Conservation (phyloP, 1,140 invertebrate species). For the Zaprionus davidi region DNA sequence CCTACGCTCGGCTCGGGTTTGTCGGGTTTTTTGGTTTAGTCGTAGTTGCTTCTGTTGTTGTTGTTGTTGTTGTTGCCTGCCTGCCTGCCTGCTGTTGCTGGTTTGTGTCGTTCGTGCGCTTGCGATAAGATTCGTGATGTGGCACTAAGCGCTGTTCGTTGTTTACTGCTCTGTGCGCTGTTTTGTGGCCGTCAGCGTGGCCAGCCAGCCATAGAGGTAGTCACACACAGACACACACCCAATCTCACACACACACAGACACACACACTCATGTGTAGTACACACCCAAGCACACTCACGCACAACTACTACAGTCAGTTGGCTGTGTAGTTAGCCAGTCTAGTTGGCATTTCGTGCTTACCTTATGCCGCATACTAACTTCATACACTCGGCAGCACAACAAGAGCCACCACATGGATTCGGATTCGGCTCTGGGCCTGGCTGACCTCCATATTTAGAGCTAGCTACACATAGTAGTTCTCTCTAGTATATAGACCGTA, state of each 20-base stretch:
- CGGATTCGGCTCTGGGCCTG: conserved; percentile 20
- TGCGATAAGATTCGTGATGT: conserved; percentile 82
- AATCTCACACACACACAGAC: conserved; percentile 33
- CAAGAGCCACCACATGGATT: conserved; percentile 3
- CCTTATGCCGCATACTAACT: conserved; percentile 81
- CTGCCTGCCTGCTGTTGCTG: conserved; percentile 38
- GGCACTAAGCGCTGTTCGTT: conserved; percentile 80
- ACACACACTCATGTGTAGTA: conserved; percentile 15
- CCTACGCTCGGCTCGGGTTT: conserved; percentile 58
- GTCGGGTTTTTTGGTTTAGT: conserved; percentile 38
- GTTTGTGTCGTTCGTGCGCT: conserved; percentile 57
- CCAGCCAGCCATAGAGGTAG: conserved; percentile 77
- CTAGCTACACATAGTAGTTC: conserved; percentile 14
- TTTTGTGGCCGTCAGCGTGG: conserved; percentile 78
- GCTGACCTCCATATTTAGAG: conserved; percentile 48
- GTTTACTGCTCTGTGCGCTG: conserved; percentile 79
- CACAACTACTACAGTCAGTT: conserved; percentile 30
- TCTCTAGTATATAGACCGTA: conserved; percentile 29
- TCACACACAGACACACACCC: conserved; percentile 33
- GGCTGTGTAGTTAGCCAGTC: conserved; percentile 63
- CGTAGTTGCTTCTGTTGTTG: conserved; percentile 37
- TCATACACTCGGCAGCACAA: conserved; percentile 33
- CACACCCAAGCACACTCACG: conserved; percentile 15
- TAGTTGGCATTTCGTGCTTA: conserved; percentile 82
- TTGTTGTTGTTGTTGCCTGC: conserved; percentile 37